These are phyloP conservation scores for Andrena hattorfiana DNA, from an alignment of 2,888 invertebrate genomes.

Conservation along the genomic window DNA sequence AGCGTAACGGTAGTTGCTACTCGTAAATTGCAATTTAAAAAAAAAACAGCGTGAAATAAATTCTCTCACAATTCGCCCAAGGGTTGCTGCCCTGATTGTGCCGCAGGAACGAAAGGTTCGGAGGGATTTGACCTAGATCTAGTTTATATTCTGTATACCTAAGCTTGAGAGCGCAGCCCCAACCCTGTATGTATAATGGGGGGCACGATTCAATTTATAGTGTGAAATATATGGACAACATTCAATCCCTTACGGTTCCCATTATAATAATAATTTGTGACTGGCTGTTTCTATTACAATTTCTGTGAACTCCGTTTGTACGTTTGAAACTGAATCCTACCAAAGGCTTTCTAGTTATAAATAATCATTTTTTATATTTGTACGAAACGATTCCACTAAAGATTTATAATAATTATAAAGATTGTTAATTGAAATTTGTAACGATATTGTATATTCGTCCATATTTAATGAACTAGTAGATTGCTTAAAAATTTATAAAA, in stretches of 20 bases:
- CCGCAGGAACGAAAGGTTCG: slow-evolving; percentile 52
- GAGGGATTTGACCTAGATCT: slow-evolving; percentile 72
- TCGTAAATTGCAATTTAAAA: slow-evolving; percentile 55
- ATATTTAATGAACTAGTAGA: no score
- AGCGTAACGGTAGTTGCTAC: slow-evolving; percentile 11
- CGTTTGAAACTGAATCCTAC: neutral
- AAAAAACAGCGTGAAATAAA: slow-evolving; percentile 46
- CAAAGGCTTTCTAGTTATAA: neutral
- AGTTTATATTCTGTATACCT: slow-evolving; percentile 67
- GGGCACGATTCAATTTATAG: slow-evolving; percentile 62
- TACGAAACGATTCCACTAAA: no score
- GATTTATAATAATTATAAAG: no score
- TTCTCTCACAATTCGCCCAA: slow-evolving; percentile 50
- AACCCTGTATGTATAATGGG: slow-evolving; percentile 41
- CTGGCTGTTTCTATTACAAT: slow-evolving; percentile 15
- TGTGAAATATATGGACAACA: slow-evolving; percentile 50
- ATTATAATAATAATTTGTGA: slow-evolving; percentile 55
- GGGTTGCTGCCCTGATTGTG: slow-evolving; percentile 51
- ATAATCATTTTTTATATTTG: no score
- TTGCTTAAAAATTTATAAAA: no score
- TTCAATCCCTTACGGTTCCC: slow-evolving; percentile 45
- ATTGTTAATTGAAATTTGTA: no score
- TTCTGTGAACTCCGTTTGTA: neutral
- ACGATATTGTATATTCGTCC: no score
- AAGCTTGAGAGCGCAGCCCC: slow-evolving; percentile 43